phyloP scores from a whole-genome alignment of 2,888 invertebrate genomes.

The Oxycera nigricornis region DNA sequence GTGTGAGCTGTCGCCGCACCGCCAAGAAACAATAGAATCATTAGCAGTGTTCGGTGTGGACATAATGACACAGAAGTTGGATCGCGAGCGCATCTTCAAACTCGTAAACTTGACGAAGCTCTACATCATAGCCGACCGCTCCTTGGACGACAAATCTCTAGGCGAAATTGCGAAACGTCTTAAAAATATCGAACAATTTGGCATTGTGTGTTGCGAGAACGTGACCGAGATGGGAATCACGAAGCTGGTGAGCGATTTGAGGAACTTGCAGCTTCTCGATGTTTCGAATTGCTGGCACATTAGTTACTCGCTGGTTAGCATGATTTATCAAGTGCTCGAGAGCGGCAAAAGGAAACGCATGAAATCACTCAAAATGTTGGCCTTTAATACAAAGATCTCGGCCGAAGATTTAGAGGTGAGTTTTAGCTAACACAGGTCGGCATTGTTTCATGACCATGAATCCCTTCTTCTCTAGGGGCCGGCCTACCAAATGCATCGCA shows the following conservation, averaged over 20 bases:
- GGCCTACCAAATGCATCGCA: no score
- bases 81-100: neutral
- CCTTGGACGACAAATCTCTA: neutral
- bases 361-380: no score
- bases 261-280: neutral
- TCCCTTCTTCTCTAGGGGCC: no score
- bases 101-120: conserved; percentile 5
- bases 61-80: neutral
- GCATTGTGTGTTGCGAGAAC: neutral
- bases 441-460: no score
- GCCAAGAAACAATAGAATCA: neutral
- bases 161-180: neutral
- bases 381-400: no score
- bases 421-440: no score
- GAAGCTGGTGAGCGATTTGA: neutral
- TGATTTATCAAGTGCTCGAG: neutral
- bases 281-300: neutral
- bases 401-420: no score
- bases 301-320: neutral
- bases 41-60: neutral
- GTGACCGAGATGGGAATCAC: neutral
- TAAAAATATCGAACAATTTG: neutral
- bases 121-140: neutral
- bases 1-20: neutral
- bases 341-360: no score